Evolutionary conservation across 2,888 invertebrate genomes (phyloP).

Genomic region (Eilema depressum): DNA sequence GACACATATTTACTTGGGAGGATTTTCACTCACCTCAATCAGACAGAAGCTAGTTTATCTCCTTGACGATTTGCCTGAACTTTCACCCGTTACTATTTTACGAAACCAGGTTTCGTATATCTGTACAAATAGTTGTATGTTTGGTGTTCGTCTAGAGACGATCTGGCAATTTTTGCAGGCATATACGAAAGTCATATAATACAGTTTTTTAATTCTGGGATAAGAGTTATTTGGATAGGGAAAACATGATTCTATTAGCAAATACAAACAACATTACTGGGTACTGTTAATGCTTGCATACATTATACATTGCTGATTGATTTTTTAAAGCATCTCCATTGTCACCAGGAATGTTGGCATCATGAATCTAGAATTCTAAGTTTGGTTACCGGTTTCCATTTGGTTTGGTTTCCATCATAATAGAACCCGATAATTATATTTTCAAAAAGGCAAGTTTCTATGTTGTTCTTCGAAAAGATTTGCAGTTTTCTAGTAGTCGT

Average conservation of each 20-base stretch:
- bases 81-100: too few species aligned
- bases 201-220: too few species aligned
- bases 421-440: background rate
- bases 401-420: background rate
- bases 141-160: too few species aligned
- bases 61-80: too few species aligned
- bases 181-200: too few species aligned
- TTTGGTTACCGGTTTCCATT: background rate
- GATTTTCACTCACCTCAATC: background rate
- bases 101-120: too few species aligned
- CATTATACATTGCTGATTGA: too few species aligned
- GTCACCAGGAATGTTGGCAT: background rate
- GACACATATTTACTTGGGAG: background rate
- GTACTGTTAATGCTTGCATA: too few species aligned
- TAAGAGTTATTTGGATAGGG: background rate
- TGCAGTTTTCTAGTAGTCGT: conserved; percentile 39
- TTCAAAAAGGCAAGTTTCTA: background rate
- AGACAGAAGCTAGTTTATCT: too few species aligned
- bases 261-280: background rate
- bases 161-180: too few species aligned
- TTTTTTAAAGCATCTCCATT: conserved; percentile 1
- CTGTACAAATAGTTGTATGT: too few species aligned
- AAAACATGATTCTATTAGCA: background rate
- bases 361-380: background rate
- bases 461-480: too few species aligned